Base-by-base conservation (phyloP, 2,888 invertebrate genomes). In the Tachina fera region DNA sequence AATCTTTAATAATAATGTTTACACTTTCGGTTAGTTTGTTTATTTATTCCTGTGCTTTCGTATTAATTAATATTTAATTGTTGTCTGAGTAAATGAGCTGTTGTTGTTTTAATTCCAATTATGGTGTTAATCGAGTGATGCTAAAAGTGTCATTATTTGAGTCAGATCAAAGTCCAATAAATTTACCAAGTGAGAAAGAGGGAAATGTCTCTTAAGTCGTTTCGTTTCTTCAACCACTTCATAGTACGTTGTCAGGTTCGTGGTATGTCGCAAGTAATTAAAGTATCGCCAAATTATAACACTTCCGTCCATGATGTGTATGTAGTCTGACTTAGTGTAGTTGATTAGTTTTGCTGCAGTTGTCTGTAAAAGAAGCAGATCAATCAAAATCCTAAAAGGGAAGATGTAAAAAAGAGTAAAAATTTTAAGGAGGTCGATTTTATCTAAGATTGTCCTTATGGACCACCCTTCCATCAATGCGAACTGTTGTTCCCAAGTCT, bases 101-200 rank as follows among this genome's bases (percentile, higher is more conserved):
- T n/a, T n/a, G n/a, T n/a, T n/a, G n/a, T n/a, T n/a, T n/a, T n/a
- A n/a, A n/a, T n/a, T n/a, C n/a, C n/a, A n/a, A n/a, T n/a, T n/a
- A 11, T 74, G 77, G 53, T 80, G 82, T 16, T 71, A 41, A 8
- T 75, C 3, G 6, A 82, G 31, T 3, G 68, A 61, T 14, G 22
- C 49, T 19, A 84, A 51, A 13, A 61, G 49, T 2, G 41, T 49
- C 13, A 9, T 14, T 9, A 86, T 76, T n/a, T 61, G 83, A 5
- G 43, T 45, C 22, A 68, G 22, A n/a, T n/a, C n/a, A n/a, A n/a
- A n/a, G n/a, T n/a, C n/a, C n/a, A n/a, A n/a, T n/a, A n/a, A n/a
- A n/a, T 75, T 72, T 0, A 49, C 70, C 74, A 82, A 63, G 13
- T 82, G 74, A 3, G 77, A 74, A 56, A 56, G 47, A 13, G 74